Evolutionary conservation across 1,140 invertebrate genomes (phyloP), one percentile per base, ranked within the genome.

Genomic region (Dolichoris vasculosae): DNA sequence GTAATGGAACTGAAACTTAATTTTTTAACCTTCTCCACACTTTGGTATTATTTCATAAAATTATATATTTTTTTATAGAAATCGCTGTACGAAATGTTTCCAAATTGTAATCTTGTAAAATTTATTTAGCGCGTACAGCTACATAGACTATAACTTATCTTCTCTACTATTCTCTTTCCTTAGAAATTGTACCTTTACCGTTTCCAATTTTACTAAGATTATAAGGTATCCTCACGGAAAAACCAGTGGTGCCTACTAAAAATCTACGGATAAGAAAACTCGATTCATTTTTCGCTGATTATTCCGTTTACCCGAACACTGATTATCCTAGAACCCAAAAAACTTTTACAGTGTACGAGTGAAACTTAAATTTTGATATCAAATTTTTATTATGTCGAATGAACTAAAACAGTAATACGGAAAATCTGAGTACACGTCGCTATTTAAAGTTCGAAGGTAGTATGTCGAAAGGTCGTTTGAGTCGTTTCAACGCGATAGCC

Each of bases 331-430:
- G 69, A 73, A 73, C 30, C 23, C 3, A 7, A 35, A 30, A 43
- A 82, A 75, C 30, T 32, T 73, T 17, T 6, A 26, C 20, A 32
- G 1, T n/a, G 2, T 13, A 43, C 48, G 32, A 82, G 43, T 73
- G 32, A 82, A 82, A 40, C 46, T 73, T n/a, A 59, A 75, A 73
- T 35, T 32, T 26, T 32, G 43, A 78, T 55, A 30, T 48, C 69
- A 20, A 75, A 59, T 13, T 82, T 69, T 82, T 81, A 32, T 32
- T 7, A n/a, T 40, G 17, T 20, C n/a, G 64, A 80, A 80, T 64
- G 48, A 26, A 32, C 11, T 46, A 32, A 81, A 48, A n/a, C 23
- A 35, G 67, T 55, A 82, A 48, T 55, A 43, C n/a, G 13, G 26
- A 35, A 69, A 48, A 81, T 13, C n/a, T 23, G 40, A 69, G 63